A percentile compares a stretch with the other conserved stretches of the same genome.
phyloP scores from a whole-genome alignment of 2,797 vertebrate species.

The Acrocephalus scirpaceus region DNA sequence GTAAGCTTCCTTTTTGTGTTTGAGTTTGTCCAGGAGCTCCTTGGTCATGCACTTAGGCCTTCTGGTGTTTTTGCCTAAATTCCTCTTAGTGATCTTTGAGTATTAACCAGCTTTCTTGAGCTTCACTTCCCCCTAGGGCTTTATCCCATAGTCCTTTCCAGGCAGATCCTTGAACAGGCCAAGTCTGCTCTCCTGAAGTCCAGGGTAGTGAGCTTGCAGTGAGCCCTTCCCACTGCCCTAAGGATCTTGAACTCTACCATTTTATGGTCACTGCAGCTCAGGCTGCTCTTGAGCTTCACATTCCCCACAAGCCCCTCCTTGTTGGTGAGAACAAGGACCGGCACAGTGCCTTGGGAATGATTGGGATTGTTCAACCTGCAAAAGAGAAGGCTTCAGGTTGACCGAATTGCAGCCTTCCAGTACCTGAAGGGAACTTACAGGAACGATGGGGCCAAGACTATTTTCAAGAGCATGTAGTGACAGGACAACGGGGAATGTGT shows the following conservation, averaged over 20 bases:
- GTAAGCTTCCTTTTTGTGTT: background rate
- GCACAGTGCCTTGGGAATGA: fast-evolving
- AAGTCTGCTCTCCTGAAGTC: background rate
- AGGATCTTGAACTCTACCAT: background rate
- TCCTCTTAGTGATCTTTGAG: background rate
- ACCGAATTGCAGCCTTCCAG: background rate
- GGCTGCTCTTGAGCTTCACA: background rate
- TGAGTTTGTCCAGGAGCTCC: background rate
- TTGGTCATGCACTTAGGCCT: background rate
- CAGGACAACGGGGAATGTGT: fast-evolving
- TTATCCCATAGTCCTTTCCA: background rate
- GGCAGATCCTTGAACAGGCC: background rate
- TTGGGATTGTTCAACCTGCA: background rate
- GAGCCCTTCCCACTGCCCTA: background rate
- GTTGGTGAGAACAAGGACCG: fast-evolving
- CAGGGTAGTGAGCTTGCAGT: background rate
- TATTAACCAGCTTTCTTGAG: background rate
- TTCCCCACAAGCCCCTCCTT: background rate
- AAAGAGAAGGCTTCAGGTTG: background rate
- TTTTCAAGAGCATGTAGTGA: background rate
- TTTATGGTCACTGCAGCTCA: background rate
- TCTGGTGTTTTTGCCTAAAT: background rate
- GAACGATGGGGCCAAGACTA: background rate
- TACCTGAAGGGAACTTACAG: background rate
- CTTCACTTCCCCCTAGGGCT: background rate